A percentile compares a stretch with the other conserved stretches of the same genome.
These are phyloP conservation scores for Metalampra italica DNA, from an alignment of 2,888 invertebrate species.

Conservation along the genomic window DNA sequence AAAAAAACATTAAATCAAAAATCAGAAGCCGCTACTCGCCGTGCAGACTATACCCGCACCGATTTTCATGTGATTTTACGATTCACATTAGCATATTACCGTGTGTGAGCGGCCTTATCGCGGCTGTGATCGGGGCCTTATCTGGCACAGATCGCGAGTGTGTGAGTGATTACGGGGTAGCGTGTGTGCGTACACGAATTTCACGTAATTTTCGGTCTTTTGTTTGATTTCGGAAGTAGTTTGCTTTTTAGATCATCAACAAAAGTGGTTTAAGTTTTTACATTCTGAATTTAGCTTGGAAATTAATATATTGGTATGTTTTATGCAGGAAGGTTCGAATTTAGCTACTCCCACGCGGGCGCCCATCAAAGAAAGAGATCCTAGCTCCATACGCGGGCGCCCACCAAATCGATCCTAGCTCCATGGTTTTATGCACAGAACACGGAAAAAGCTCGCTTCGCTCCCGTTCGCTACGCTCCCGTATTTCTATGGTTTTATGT, in stretches of 20 bases:
- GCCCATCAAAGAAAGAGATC: no score
- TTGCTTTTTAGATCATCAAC: slow-evolving; percentile 10
- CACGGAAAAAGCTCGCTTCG: no score
- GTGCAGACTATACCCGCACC: background rate
- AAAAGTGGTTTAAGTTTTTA: background rate
- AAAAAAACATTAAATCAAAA: no score
- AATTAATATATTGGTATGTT: no score
- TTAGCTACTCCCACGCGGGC: no score
- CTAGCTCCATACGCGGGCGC: no score
- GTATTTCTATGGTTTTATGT: no score
- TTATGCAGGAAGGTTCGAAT: no score
- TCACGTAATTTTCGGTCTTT: slow-evolving; percentile 18
- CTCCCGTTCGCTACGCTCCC: no score
- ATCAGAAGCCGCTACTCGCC: background rate
- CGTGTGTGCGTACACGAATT: slow-evolving; percentile 24
- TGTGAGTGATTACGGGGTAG: slow-evolving; percentile 21
- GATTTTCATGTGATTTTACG: slow-evolving; percentile 13
- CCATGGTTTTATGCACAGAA: no score
- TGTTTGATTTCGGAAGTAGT: slow-evolving; percentile 22
- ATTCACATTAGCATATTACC: slow-evolving; percentile 23
- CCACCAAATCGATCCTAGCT: no score
- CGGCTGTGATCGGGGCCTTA: slow-evolving; percentile 11
- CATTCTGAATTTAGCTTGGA: background rate
- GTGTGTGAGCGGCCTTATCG: slow-evolving; percentile 23
- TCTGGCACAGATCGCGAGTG: slow-evolving; percentile 10